Conservation (phyloP, 2,888 invertebrate genomes). For the Mythimna vitellina region DNA sequence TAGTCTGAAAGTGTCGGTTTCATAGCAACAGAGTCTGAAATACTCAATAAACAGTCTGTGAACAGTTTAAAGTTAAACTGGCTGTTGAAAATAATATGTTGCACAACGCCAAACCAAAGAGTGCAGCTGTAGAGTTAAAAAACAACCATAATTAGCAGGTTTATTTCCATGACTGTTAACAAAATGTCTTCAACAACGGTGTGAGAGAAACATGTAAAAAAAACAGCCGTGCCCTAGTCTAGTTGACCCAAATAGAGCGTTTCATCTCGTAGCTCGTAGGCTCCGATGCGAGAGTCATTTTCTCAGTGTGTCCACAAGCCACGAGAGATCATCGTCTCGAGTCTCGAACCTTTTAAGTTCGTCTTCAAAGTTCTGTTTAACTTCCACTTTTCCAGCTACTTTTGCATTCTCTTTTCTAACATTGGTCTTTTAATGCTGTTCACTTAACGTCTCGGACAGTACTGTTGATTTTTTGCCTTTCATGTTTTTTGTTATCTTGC, state of each 20-base stretch:
- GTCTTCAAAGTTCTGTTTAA: constrained; percentile 31
- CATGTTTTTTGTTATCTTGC: constrained; percentile 38
- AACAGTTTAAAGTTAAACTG: constrained; percentile 1
- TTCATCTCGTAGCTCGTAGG: constrained; percentile 69
- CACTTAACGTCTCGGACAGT: constrained; percentile 46
- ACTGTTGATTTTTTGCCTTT: constrained; percentile 36
- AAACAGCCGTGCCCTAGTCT: constrained; percentile 67
- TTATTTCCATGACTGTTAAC: constrained; percentile 61
- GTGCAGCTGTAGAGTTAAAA: constrained; percentile 46
- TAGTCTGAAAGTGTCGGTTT: constrained; percentile 21
- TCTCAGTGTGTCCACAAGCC: constrained; percentile 61
- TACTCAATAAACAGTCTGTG: constrained; percentile 14
- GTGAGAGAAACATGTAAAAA: constrained; percentile 65
- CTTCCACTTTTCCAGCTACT: constrained; percentile 17
- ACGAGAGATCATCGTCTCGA: constrained; percentile 60
- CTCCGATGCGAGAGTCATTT: constrained; percentile 67
- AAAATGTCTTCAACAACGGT: constrained; percentile 58
- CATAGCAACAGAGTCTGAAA: constrained; percentile 1
- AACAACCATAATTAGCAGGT: constrained; percentile 67
- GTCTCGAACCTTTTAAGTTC: constrained; percentile 39
- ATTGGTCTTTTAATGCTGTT: constrained; percentile 38
- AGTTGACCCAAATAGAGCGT: constrained; percentile 80
- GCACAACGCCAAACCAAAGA: not conserved
- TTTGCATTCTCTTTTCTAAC: constrained; percentile 39
- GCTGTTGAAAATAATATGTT: not conserved